These are phyloP conservation scores for Typhlomys cinereus DNA, from an alignment of 2,113 vertebrate genomes.

Conservation along the genomic window DNA sequence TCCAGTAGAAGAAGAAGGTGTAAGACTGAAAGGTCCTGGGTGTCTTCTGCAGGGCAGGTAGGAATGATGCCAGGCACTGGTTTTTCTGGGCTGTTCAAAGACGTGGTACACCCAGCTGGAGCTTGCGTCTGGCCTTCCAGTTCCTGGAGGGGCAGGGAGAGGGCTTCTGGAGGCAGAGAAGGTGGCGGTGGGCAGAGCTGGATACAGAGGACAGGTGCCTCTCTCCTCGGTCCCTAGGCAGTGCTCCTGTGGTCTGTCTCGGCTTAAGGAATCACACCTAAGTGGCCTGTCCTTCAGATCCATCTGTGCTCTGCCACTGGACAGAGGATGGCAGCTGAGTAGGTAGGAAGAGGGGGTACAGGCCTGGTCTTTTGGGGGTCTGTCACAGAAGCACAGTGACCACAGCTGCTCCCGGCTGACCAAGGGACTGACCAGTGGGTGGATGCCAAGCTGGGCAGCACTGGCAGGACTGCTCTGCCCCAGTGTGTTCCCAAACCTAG, in stretches of 20 bases:
- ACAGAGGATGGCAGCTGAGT: neutral
- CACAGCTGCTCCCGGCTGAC: neutral
- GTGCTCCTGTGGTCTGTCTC: neutral
- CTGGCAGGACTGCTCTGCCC: slow-evolving; percentile 20
- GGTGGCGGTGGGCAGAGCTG: neutral
- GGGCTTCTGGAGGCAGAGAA: neutral
- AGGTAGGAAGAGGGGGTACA: neutral
- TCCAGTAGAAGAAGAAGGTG: slow-evolving; percentile 49
- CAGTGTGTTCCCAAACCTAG: slow-evolving; percentile 72
- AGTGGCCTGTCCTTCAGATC: neutral
- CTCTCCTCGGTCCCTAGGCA: neutral
- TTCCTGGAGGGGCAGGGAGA: neutral
- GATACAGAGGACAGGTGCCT: neutral
- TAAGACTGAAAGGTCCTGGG: neutral
- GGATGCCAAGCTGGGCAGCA: neutral
- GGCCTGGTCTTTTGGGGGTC: slow-evolving; percentile 8
- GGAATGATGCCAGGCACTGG: neutral
- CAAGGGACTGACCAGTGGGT: accelerated
- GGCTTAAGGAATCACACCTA: slow-evolving; percentile 79
- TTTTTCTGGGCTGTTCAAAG: accelerated
- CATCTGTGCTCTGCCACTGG: neutral
- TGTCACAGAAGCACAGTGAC: neutral
- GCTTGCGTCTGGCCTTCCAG: neutral
- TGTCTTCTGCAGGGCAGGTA: slow-evolving; percentile 33
- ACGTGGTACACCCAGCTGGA: neutral